Evolutionary conservation across 2,888 invertebrate genomes (phyloP).

Genomic region (Cryptocephalus moraei): DNA sequence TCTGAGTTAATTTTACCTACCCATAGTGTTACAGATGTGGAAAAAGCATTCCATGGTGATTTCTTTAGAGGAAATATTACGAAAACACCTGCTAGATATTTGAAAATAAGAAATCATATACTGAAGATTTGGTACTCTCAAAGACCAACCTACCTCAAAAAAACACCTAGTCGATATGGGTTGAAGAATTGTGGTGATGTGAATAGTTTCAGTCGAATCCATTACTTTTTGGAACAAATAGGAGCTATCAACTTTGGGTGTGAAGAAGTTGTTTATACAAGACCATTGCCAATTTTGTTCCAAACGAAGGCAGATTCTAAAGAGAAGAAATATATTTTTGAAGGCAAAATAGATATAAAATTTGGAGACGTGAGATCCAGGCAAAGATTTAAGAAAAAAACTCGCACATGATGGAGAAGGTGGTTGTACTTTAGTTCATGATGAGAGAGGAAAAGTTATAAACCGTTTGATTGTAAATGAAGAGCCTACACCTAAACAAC

Average conservation of each 20-base stretch:
- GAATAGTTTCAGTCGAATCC: conserved; percentile 49
- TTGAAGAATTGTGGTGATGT: conserved; percentile 53
- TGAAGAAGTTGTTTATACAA: conserved; percentile 33
- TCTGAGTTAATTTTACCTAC: conserved; percentile 36
- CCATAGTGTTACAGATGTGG: conserved; percentile 40
- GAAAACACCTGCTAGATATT: conserved; percentile 47
- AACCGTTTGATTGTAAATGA: conserved; percentile 36
- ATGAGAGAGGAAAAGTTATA: conserved; percentile 47
- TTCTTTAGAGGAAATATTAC: conserved; percentile 46
- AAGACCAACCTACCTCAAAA: conserved; percentile 48
- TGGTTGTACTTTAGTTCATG: conserved; percentile 55
- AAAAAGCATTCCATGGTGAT: conserved; percentile 44
- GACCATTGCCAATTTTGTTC: conserved; percentile 28
- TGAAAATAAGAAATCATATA: conserved; percentile 50
- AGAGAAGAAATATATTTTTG: not conserved
- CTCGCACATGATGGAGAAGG: conserved; percentile 41
- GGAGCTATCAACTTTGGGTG: conserved; percentile 56
- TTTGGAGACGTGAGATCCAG: not conserved
- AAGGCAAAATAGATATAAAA: not conserved
- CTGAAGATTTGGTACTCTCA: conserved; percentile 43
- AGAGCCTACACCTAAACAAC: conserved; percentile 34
- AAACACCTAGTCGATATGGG: conserved; percentile 46
- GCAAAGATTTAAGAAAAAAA: no score
- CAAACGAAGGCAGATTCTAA: no score
- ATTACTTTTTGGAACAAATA: conserved; percentile 49